Evolutionary conservation across 1,140 invertebrate genomes (phyloP).

Genomic region (Gryllus bimaculatus): DNA sequence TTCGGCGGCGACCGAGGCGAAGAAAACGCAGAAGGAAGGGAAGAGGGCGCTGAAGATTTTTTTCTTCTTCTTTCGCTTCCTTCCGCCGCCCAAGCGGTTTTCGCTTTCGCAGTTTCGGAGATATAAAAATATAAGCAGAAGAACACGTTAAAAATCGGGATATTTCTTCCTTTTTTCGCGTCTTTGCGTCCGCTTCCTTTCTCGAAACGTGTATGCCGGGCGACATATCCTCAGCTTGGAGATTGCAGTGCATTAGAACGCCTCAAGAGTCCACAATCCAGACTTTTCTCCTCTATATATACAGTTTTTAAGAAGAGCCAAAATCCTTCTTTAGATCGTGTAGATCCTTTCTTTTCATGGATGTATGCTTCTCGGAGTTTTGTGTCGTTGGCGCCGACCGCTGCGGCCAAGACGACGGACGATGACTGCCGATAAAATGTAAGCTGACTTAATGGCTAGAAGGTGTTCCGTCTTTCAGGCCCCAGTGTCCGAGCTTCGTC

Average conservation of each 20-base stretch:
- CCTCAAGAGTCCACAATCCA: slow-evolving; percentile 10
- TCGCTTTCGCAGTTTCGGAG: background rate
- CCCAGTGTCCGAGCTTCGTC: background rate
- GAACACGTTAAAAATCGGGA: slow-evolving; percentile 1
- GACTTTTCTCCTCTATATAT: background rate
- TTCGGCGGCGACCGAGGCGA: background rate
- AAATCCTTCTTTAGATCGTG: slow-evolving; percentile 13
- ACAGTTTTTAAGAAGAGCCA: slow-evolving; percentile 8
- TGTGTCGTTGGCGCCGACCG: background rate
- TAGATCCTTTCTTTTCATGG: slow-evolving; percentile 12
- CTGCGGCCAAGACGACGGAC: background rate
- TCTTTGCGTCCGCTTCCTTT: background rate
- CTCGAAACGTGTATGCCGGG: background rate
- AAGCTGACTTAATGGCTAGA: slow-evolving; percentile 4
- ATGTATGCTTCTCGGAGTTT: slow-evolving; percentile 11
- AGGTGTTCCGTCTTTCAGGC: background rate
- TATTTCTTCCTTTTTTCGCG: background rate
- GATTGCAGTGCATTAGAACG: background rate
- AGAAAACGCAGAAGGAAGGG: background rate
- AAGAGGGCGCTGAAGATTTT: slow-evolving; percentile 7
- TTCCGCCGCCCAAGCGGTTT: background rate
- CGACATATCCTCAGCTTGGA: background rate
- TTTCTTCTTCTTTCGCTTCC: background rate
- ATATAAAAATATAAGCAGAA: background rate
- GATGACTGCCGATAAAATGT: slow-evolving; percentile 4